A percentile compares a stretch with the other conserved stretches of the same genome.
phyloP scores from a whole-genome alignment of 92 coral and sea anemone species.

The Palythoa grandis region DNA sequence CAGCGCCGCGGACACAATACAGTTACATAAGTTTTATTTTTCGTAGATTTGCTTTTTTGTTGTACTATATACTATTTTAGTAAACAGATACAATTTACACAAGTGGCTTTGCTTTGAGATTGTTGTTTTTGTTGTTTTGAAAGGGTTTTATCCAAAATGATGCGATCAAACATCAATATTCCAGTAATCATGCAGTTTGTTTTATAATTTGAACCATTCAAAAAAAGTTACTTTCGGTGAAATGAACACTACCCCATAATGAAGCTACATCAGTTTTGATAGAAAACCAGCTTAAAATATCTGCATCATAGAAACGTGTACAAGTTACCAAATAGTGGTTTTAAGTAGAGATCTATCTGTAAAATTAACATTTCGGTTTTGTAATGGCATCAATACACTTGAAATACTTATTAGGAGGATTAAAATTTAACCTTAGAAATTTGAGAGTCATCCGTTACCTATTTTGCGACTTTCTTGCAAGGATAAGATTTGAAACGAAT shows the following conservation, averaged over 20 bases:
- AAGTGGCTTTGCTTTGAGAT: neutral
- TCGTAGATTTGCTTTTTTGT: neutral
- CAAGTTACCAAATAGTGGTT: neutral
- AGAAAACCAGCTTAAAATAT: neutral
- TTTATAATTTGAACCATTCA: neutral
- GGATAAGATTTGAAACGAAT: neutral
- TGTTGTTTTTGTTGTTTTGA: too few species aligned
- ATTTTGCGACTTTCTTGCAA: neutral
- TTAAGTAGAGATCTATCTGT: neutral
- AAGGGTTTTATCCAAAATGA: too few species aligned
- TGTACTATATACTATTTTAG: neutral
- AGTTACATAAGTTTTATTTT: neutral
- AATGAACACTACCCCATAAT: neutral
- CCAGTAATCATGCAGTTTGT: neutral
- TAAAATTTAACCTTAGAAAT: neutral
- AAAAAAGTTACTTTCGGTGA: neutral
- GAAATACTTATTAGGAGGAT: slow-evolving; percentile 3
- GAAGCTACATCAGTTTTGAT: neutral
- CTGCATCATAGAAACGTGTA: neutral
- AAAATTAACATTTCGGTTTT: neutral
- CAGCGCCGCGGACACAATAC: neutral
- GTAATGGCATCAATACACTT: neutral
- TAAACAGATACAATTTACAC: neutral
- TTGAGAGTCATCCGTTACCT: neutral
- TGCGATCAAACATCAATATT: too few species aligned